Evolutionary conservation across 2,888 invertebrate genomes (phyloP).

Genomic region (Morpho achilles): DNA sequence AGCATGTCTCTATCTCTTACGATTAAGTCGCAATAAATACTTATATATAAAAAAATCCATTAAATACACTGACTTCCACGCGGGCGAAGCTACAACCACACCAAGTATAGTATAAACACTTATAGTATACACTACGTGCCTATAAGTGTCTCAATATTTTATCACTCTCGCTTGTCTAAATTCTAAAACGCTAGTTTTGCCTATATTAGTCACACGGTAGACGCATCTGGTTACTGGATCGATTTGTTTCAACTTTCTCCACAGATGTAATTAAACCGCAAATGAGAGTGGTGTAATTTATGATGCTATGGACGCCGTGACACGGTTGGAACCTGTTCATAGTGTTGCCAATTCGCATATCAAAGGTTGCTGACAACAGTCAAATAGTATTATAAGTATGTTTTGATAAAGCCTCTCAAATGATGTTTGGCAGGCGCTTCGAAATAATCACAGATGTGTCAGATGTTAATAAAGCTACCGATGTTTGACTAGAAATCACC

Average conservation of each 20-base stretch:
- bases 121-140: background rate
- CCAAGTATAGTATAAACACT: too few relatives aligned
- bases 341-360: slow-evolving; percentile 1
- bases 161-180: background rate
- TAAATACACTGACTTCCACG: too few relatives aligned
- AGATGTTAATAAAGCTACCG: too few relatives aligned
- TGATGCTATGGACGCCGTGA: slow-evolving; percentile 34
- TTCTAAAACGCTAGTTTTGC: background rate
- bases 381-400: background rate
- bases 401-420: too few relatives aligned
- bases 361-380: background rate
- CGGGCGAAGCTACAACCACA: too few relatives aligned
- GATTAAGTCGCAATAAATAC: too few relatives aligned
- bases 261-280: slow-evolving; percentile 22
- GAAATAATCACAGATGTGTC: too few relatives aligned
- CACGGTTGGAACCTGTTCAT: slow-evolving; percentile 41
- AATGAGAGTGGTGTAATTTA: slow-evolving; percentile 23
- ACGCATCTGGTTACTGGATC: slow-evolving; percentile 13
- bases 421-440: too few relatives aligned
- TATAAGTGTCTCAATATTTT: background rate
- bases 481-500: too few relatives aligned
- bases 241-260: slow-evolving; percentile 29
- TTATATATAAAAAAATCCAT: too few relatives aligned
- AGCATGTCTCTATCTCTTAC: too few relatives aligned
- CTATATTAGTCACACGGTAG: slow-evolving; percentile 1